phyloP scores from a whole-genome alignment of 2,113 vertebrate species.

The Gallinago undulata region DNA sequence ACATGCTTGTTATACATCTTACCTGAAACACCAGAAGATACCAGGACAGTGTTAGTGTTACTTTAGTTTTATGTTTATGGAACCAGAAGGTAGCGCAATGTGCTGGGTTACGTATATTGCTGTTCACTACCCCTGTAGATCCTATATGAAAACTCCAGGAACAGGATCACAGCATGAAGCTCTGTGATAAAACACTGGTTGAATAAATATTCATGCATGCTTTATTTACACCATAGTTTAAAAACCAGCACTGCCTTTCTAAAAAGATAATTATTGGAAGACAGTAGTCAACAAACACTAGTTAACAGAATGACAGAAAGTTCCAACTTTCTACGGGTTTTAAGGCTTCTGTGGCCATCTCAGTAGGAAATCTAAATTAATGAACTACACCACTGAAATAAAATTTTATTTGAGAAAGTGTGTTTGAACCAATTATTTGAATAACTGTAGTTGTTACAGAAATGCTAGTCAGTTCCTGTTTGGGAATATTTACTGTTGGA shows the following conservation, averaged over 20 bases:
- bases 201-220: background rate
- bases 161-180: background rate
- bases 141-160: background rate
- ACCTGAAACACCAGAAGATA: background rate
- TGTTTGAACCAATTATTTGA: background rate
- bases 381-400: background rate
- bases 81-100: background rate
- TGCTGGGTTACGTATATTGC: background rate
- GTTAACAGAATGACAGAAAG: background rate
- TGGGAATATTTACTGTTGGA: background rate
- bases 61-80: background rate
- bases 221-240: background rate
- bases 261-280: background rate
- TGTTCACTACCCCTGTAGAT: background rate
- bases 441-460: background rate
- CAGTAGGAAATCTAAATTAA: background rate
- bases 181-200: background rate
- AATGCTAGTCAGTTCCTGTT: background rate
- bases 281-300: background rate
- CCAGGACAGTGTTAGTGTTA: background rate
- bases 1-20: background rate
- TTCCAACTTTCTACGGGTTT: background rate
- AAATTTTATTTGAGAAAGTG: background rate
- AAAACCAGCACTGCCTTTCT: background rate
- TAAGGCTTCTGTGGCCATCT: background rate